Base-by-base conservation (phyloP, 2,888 invertebrate genomes). In the Trichopria drosophilae region DNA sequence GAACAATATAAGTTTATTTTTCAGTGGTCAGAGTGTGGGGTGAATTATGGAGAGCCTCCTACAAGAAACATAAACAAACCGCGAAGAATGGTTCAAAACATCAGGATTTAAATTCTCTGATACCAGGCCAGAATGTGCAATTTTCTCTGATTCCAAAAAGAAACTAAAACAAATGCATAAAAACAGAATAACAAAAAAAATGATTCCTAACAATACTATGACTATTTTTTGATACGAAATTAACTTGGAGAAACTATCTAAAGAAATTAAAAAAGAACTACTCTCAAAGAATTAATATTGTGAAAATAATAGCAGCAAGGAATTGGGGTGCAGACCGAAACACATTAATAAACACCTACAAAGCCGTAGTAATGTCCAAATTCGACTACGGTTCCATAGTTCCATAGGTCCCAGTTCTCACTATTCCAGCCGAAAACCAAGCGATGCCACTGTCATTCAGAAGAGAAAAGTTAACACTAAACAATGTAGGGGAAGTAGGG, bases 311-410 rank as follows among this genome's bases (percentile, higher is more conserved):
- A 5, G 36, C 44, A 6, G 13, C 26, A 7, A 53, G 23, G 7
- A 53, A 44, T 1, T 60, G 60, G 54, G 55, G 54, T 22, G 53
- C 54, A 3, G 37, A 51, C n/a, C 15, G 35, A 40, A 28, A 46
- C 2, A 37, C 47, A 9, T 23, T 58, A 12, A 6, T 35, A 1
- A 35, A 29, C 3, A 34, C 51, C 0, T 59, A 59, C 16, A 41
- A 35, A 28, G 34, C 58, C 10, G 13, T 56, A 4, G 36, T 59
- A 2, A 31, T 37, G 16, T 34, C 56, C 6, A 60, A 57, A 42
- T 6, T 63, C 5, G 60, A 61, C 15, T 61, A 61, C 19, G 61
- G 60, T 2, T 48, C 52, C 2, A 40, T 53, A 28, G 18, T 55
- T n/a, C n/a, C n/a, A n/a, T n/a, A n/a, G n/a, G n/a, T n/a, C n/a